These are phyloP conservation scores for Pungitius pungitius DNA, from an alignment of 2,113 vertebrate species.

Conservation along the genomic window DNA sequence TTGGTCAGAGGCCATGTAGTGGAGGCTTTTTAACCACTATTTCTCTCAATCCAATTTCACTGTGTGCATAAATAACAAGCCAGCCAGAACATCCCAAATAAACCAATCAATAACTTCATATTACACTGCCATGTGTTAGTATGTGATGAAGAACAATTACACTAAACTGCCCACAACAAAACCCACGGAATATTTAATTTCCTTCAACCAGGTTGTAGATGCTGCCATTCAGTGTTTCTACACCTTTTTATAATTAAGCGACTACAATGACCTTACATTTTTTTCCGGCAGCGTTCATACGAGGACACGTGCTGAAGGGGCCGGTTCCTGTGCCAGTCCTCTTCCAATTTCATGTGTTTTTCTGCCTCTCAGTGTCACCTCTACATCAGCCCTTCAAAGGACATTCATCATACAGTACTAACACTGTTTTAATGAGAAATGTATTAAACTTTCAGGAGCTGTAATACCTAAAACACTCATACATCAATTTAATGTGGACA, in stretches of 20 bases:
- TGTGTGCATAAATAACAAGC: background rate
- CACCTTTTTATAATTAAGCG: constrained; percentile 45
- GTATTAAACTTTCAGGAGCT: constrained; percentile 62
- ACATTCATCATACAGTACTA: constrained; percentile 30
- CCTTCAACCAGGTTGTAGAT: constrained; percentile 26
- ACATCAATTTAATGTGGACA: constrained; percentile 66
- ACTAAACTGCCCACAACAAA: background rate
- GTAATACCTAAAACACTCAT: constrained; percentile 57
- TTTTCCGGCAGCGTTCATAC: constrained; percentile 29
- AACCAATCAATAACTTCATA: background rate
- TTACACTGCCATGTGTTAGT: background rate
- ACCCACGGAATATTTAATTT: constrained; percentile 15
- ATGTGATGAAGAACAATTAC: constrained; percentile 5
- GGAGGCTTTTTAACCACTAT: background rate
- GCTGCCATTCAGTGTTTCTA: constrained; percentile 21
- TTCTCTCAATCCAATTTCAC: background rate
- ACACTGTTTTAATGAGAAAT: constrained; percentile 53
- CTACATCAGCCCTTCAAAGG: constrained; percentile 26
- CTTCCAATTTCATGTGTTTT: constrained; percentile 18
- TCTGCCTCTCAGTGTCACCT: constrained; percentile 28
- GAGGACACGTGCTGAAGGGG: constrained; percentile 22
- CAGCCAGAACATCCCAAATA: background rate
- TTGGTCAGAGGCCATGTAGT: background rate
- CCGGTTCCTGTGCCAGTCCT: constrained; percentile 23
- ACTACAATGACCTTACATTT: constrained; percentile 39